These are phyloP conservation scores for Ganaspis brasiliensis DNA, from an alignment of 2,888 invertebrate species.

Conservation along the genomic window DNA sequence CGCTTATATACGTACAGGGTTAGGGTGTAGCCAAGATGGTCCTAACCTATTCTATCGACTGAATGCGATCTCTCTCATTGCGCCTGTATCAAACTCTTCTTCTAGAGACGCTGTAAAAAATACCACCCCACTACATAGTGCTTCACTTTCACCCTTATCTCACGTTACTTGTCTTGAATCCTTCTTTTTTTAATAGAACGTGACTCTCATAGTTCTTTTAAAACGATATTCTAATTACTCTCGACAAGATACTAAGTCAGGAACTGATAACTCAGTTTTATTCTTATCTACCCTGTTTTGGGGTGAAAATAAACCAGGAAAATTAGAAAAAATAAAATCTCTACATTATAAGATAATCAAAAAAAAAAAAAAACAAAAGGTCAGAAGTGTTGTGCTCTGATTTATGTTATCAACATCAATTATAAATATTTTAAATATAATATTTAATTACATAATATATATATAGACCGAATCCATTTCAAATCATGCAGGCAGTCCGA, in stretches of 20 bases:
- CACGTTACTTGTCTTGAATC: slow-evolving; percentile 29
- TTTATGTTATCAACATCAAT: no score
- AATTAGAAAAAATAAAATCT: no score
- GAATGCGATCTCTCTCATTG: slow-evolving; percentile 38
- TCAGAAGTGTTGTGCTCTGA: no score
- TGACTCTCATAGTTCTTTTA: slow-evolving; percentile 31
- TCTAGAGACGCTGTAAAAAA: slow-evolving; percentile 29
- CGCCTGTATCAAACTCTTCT: slow-evolving; percentile 39
- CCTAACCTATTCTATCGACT: slow-evolving; percentile 33
- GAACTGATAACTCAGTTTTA: not conserved
- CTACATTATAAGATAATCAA: no score
- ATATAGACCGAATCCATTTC: no score
- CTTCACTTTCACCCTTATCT: slow-evolving; percentile 42
- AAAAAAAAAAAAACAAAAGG: no score
- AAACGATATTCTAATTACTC: slow-evolving; percentile 30
- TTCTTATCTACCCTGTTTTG: not conserved
- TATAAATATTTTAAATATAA: no score
- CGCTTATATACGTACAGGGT: slow-evolving; percentile 17
- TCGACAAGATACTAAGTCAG: slow-evolving; percentile 5
- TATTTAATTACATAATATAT: no score
- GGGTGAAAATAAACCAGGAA: not conserved
- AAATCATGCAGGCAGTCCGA: no score
- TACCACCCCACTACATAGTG: slow-evolving; percentile 31
- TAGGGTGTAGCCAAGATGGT: slow-evolving; percentile 41
- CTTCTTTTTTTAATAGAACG: slow-evolving; percentile 23